Evolutionary conservation across 2,888 invertebrate species (phyloP).

Genomic region (Diplolepis rosae): DNA sequence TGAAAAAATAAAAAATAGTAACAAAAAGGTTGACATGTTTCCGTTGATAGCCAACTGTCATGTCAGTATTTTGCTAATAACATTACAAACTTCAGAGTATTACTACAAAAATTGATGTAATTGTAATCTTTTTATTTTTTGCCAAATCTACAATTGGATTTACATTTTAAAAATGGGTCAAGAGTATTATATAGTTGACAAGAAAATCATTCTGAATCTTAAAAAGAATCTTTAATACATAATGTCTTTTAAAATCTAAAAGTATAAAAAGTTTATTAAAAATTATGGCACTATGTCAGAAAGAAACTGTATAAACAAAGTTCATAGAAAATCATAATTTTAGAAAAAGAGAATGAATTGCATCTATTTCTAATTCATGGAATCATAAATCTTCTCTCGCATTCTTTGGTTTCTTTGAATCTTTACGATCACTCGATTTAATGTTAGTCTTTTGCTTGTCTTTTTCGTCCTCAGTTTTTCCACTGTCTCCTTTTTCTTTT

Average conservation of each 20-base stretch:
- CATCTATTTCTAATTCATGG: neutral
- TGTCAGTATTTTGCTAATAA: neutral
- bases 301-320: constrained; percentile 1
- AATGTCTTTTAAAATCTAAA: constrained; percentile 35
- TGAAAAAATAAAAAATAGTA: constrained; percentile 46
- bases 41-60: neutral
- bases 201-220: neutral
- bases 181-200: neutral
- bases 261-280: constrained; percentile 29
- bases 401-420: constrained; percentile 42
- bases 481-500: constrained; percentile 74
- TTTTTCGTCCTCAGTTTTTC: constrained; percentile 61
- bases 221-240: neutral
- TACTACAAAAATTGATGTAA: neutral
- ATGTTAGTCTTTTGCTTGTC: constrained; percentile 63
- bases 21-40: constrained; percentile 53
- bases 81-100: constrained; percentile 10
- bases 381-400: constrained; percentile 52
- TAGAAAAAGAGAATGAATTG: neutral
- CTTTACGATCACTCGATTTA: constrained; percentile 31
- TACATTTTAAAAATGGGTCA: neutral
- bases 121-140: neutral
- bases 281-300: constrained; percentile 40
- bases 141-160: too few relatives aligned
- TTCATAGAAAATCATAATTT: neutral